Percentiles rank a stretch among this genome's conserved stretches.
Conservation (phyloP, 2,888 invertebrate species). For the Hylaea fasciaria region DNA sequence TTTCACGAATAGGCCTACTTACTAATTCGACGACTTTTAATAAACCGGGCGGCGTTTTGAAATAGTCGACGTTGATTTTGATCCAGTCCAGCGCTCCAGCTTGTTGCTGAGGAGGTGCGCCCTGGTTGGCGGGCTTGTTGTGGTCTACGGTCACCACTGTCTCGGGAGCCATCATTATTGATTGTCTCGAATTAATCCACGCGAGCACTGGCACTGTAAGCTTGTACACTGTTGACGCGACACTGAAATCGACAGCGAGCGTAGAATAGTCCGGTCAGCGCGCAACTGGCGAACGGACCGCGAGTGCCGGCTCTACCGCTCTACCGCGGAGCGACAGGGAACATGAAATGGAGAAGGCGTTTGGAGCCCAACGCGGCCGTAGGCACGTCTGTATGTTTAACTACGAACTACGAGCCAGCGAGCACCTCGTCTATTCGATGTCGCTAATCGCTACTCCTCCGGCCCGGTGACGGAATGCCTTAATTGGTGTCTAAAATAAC, state of each 20-base stretch:
- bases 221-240: slow-evolving; percentile 70
- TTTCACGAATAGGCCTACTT: slow-evolving; percentile 67
- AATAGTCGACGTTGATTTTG: slow-evolving; percentile 91
- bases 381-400: slow-evolving; percentile 42
- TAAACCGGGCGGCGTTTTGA: slow-evolving; percentile 92
- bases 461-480: slow-evolving; percentile 56
- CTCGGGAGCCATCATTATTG: slow-evolving; percentile 91
- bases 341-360: slow-evolving; percentile 57
- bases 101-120: slow-evolving; percentile 78
- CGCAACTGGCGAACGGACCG: slow-evolving; percentile 59
- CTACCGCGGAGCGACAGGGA: slow-evolving; percentile 45
- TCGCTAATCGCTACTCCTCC: slow-evolving; percentile 11
- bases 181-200: slow-evolving; percentile 52
- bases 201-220: slow-evolving; percentile 74
- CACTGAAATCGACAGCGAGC: slow-evolving; percentile 69
- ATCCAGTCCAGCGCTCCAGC: slow-evolving; percentile 87
- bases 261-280: slow-evolving; percentile 70
- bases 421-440: slow-evolving; percentile 9
- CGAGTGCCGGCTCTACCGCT: slow-evolving; percentile 28
- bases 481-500: slow-evolving; percentile 24
- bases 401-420: slow-evolving; percentile 20
- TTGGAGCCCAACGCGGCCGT: slow-evolving; percentile 6
- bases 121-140: slow-evolving; percentile 77
- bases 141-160: slow-evolving; percentile 92
- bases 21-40: slow-evolving; percentile 93